Conservation (phyloP, 1,140 invertebrate species). For the Hormaphis cornu region DNA sequence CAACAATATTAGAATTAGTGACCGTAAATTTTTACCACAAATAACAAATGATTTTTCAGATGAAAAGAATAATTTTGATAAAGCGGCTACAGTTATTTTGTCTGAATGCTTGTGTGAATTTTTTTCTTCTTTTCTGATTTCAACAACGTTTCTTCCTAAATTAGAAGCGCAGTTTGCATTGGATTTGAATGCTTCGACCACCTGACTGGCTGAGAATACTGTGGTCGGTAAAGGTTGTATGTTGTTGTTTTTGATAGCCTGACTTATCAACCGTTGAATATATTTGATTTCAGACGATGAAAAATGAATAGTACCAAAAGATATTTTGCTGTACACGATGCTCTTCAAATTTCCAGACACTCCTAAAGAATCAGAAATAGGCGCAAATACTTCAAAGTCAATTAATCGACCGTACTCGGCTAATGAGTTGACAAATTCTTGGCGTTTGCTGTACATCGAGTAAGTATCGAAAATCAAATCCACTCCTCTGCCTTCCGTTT, state of each 20-base stretch:
- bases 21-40: conserved; percentile 42
- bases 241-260: neutral
- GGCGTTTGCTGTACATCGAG: neutral
- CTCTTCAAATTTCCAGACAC: conserved; percentile 8
- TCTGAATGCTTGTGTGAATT: conserved; percentile 43
- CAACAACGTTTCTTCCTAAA: conserved; percentile 83
- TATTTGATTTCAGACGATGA: conserved; percentile 9
- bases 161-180: conserved; percentile 59
- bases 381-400: neutral
- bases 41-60: conserved; percentile 79
- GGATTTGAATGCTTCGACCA: conserved; percentile 8
- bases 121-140: conserved; percentile 70
- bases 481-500: conserved; percentile 12
- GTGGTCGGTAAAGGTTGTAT: neutral
- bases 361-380: conserved; percentile 5
- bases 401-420: neutral
- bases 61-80: conserved; percentile 77
- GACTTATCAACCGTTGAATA: conserved; percentile 5
- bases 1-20: neutral
- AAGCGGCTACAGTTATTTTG: conserved; percentile 55
- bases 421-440: conserved; percentile 5
- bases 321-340: conserved; percentile 12
- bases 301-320: neutral
- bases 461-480: conserved; percentile 31
- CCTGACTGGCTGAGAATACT: neutral